Percentiles rank a stretch among this genome's conserved stretches.
These are phyloP conservation scores for Parambassis ranga DNA, from an alignment of 2,797 vertebrate species.

Conservation along the genomic window DNA sequence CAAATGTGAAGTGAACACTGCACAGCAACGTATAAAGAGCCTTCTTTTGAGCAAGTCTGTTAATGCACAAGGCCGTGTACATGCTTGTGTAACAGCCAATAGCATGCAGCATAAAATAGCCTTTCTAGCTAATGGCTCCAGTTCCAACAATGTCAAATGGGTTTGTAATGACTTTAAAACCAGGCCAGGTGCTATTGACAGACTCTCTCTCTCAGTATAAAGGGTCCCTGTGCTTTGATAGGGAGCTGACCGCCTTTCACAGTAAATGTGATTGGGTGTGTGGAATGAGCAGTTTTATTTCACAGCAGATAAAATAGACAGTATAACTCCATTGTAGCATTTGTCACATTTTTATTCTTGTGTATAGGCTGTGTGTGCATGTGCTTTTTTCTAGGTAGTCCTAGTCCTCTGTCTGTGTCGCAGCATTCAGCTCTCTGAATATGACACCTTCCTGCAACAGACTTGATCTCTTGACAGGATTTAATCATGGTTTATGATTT, in stretches of 20 bases:
- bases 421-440: background rate
- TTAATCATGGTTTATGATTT: background rate
- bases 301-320: background rate
- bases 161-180: constrained; percentile 63
- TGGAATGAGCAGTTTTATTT: constrained; percentile 15
- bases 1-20: constrained; percentile 3
- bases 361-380: too few species aligned
- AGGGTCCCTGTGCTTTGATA: constrained; percentile 31
- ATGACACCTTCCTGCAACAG: background rate
- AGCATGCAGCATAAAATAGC: constrained; percentile 34
- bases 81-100: constrained; percentile 20
- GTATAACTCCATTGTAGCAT: background rate
- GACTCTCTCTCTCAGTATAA: constrained; percentile 40
- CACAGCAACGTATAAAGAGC: constrained; percentile 42
- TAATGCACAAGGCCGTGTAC: constrained; percentile 40
- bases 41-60: constrained; percentile 36
- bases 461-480: background rate
- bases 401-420: too few species aligned
- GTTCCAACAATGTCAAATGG: constrained; percentile 69
- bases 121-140: constrained; percentile 47
- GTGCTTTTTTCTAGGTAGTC: background rate
- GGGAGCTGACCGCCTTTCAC: constrained; percentile 5
- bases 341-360: background rate
- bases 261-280: background rate
- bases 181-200: constrained; percentile 60